Evolutionary conservation across 1,140 invertebrate species (phyloP).

Genomic region (Pseudomyrmex cubaensis): DNA sequence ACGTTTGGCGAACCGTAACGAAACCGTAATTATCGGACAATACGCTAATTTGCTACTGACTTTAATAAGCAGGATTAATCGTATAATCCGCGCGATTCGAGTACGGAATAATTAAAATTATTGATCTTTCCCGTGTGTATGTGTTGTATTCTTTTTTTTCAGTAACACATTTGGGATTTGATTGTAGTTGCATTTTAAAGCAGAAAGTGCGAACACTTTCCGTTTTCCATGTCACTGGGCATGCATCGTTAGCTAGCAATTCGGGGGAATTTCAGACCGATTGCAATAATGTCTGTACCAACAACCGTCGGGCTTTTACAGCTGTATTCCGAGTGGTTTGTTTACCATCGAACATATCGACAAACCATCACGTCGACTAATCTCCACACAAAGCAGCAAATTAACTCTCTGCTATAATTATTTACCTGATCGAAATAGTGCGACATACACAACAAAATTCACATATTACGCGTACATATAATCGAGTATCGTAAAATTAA

Average conservation of each 20-base stretch:
- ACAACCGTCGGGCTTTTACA: slow-evolving; percentile 19
- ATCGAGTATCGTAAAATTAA: too few species aligned
- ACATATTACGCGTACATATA: background rate
- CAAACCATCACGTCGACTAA: slow-evolving; percentile 38
- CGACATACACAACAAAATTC: slow-evolving; percentile 9
- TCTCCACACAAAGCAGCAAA: slow-evolving; percentile 29
- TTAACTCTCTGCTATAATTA: slow-evolving; percentile 49
- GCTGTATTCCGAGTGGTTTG: slow-evolving; percentile 7
- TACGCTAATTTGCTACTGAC: slow-evolving; percentile 2
- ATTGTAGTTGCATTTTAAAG: too few species aligned
- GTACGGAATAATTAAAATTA: background rate
- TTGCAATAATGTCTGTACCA: slow-evolving; percentile 56
- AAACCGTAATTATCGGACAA: slow-evolving; percentile 56
- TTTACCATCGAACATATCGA: slow-evolving; percentile 44
- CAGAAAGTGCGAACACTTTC: too few species aligned
- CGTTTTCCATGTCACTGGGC: too few species aligned
- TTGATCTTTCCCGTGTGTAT: background rate
- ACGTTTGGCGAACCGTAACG: slow-evolving; percentile 40
- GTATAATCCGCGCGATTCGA: background rate
- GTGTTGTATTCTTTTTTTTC: too few species aligned
- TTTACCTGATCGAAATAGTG: slow-evolving; percentile 42
- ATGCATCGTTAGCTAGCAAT: background rate
- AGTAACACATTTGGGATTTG: background rate
- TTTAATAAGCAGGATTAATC: slow-evolving; percentile 35
- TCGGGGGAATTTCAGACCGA: background rate